Percentiles rank a stretch among this genome's conserved stretches.
phyloP scores from a whole-genome alignment of 2,888 invertebrate species.

The Rhagonycha lutea region DNA sequence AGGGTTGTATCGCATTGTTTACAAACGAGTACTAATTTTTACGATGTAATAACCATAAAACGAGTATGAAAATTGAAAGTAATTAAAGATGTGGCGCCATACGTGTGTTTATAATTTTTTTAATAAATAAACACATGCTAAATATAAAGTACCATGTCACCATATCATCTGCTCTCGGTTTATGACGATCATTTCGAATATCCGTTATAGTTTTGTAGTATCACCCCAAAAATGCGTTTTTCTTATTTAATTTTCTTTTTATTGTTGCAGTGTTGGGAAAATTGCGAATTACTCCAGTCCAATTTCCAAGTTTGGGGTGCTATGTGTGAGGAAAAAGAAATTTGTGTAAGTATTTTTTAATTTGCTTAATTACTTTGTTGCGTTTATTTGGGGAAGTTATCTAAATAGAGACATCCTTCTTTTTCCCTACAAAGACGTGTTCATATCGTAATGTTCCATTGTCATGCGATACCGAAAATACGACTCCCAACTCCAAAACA shows the following conservation, averaged over 20 bases:
- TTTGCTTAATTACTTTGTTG: neutral
- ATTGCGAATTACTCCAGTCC: constrained; percentile 73
- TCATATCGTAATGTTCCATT: constrained; percentile 6
- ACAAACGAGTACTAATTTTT: neutral
- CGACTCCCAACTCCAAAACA: neutral
- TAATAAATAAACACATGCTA: constrained; percentile 32
- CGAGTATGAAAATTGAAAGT: neutral
- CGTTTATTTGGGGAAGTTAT: neutral
- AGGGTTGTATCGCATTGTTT: neutral
- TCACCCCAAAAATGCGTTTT: neutral
- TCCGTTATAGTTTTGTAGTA: constrained; percentile 4
- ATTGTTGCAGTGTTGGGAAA: constrained; percentile 76
- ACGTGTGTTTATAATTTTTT: constrained; percentile 21
- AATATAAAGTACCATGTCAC: constrained; percentile 35
- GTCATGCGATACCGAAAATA: constrained; percentile 6
- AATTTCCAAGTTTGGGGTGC: constrained; percentile 75
- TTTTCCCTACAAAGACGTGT: constrained; percentile 5
- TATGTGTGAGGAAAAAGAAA: constrained; percentile 71
- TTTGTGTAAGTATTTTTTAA: constrained; percentile 66
- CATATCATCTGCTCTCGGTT: constrained; percentile 42
- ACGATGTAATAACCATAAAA: neutral
- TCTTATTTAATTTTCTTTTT: constrained; percentile 31
- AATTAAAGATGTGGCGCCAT: neutral
- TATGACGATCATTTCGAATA: constrained; percentile 40
- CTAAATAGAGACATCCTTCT: constrained; percentile 16